Evolutionary conservation across 2,113 vertebrate species (phyloP).

Genomic region (Grallaria varia): DNA sequence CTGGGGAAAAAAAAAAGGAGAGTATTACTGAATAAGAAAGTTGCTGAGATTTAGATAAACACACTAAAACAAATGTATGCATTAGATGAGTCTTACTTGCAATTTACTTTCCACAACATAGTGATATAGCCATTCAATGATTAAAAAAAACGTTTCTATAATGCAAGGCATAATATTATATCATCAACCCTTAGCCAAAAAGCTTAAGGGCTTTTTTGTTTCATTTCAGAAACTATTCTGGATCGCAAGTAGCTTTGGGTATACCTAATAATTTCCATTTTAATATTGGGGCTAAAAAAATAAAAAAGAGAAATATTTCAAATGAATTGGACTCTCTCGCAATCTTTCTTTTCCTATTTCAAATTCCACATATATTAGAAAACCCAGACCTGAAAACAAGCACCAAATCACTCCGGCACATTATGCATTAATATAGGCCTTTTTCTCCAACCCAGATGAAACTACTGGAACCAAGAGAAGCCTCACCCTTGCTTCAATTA

Average conservation of each 20-base stretch:
- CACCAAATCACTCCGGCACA: not conserved
- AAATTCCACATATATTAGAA: not conserved
- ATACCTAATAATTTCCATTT: not conserved
- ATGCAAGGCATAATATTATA: not conserved
- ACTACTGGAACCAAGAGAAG: not conserved
- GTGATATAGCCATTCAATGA: not conserved
- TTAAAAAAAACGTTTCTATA: not conserved
- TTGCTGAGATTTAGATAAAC: not conserved
- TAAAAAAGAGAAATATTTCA: not conserved
- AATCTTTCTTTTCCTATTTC: not conserved
- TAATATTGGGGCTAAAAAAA: not conserved
- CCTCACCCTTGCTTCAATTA: not conserved
- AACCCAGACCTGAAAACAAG: fast-evolving
- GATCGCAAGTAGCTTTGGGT: not conserved
- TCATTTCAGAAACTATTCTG: not conserved
- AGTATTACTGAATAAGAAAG: not conserved
- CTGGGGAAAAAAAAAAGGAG: not conserved
- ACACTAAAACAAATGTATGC: not conserved
- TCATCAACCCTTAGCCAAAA: not conserved
- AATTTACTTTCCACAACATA: not conserved
- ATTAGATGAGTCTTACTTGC: not conserved
- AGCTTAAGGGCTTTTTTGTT: fast-evolving
- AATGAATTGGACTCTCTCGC: not conserved
- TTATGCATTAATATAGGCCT: not conserved
- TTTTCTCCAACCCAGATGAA: not conserved